phyloP scores from a whole-genome alignment of 2,113 vertebrate species.

The Eurypyga helias region DNA sequence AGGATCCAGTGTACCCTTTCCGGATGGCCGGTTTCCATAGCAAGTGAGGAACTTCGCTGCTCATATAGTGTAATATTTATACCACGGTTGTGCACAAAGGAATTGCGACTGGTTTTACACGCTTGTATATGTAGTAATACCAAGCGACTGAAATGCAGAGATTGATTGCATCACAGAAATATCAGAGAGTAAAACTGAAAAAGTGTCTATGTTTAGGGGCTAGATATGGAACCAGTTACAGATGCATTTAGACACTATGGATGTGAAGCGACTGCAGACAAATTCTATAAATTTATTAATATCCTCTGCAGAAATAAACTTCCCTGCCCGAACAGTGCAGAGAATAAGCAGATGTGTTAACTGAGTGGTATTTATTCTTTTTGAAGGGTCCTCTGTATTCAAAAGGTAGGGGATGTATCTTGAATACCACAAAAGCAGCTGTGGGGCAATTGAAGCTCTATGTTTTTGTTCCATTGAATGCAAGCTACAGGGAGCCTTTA shows the following conservation, averaged over 20 bases:
- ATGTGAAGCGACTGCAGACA: not conserved
- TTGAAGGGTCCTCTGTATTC: not conserved
- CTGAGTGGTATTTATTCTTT: not conserved
- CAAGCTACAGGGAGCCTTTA: not conserved
- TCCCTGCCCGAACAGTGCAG: not conserved
- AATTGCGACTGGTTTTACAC: not conserved
- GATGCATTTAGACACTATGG: not conserved
- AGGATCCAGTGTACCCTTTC: not conserved
- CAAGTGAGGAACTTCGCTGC: not conserved
- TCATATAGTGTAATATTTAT: not conserved
- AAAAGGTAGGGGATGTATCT: not conserved
- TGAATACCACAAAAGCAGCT: not conserved
- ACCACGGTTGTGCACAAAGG: not conserved
- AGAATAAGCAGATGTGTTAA: constrained; percentile 20
- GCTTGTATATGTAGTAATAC: not conserved
- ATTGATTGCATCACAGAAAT: not conserved
- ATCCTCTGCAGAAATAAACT: not conserved
- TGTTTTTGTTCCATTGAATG: not conserved
- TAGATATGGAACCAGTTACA: not conserved
- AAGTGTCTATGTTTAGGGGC: not conserved
- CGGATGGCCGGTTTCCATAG: not conserved
- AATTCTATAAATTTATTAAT: not conserved
- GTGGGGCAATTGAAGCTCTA: not conserved
- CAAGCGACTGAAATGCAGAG: not conserved
- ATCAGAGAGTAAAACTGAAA: not conserved